phyloP scores from a whole-genome alignment of 1,140 invertebrate genomes.

The Acromyrmex heyeri region DNA sequence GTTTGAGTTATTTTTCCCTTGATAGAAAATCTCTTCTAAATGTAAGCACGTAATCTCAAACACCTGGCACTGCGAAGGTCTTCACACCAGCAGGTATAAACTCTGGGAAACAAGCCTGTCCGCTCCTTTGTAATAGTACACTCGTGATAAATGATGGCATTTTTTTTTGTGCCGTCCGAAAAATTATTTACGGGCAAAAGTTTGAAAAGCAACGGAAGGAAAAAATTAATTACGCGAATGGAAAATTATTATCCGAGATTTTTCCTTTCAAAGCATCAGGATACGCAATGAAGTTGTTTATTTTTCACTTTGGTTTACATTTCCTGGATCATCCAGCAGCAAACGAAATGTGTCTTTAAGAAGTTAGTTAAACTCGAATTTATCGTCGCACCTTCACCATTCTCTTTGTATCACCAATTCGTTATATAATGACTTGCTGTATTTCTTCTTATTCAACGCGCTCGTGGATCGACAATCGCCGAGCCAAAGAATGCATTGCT shows the following conservation, averaged over 20 bases:
- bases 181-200: constrained; percentile 47
- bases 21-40: constrained; percentile 34
- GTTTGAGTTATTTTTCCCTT: constrained; percentile 6
- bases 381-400: constrained; percentile 2
- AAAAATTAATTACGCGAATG: constrained; percentile 22
- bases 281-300: constrained; percentile 17
- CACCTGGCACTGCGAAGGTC: constrained; percentile 33
- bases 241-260: constrained; percentile 32
- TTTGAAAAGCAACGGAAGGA: background rate
- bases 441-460: constrained; percentile 56
- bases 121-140: constrained; percentile 23
- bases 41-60: constrained; percentile 18
- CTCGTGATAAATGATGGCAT: constrained; percentile 29
- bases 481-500: constrained; percentile 48
- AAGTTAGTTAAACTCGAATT: constrained; percentile 40
- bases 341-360: background rate
- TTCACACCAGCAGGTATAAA: constrained; percentile 27
- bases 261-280: background rate
- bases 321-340: background rate
- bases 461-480: constrained; percentile 43
- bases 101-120: constrained; percentile 16
- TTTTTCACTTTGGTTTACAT: constrained; percentile 1
- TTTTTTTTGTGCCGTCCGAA: constrained; percentile 10
- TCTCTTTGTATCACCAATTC: constrained; percentile 16
- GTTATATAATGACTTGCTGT: constrained; percentile 55